Evolutionary conservation across 1,140 invertebrate genomes (phyloP).

Genomic region (Tetramorium simillimum): DNA sequence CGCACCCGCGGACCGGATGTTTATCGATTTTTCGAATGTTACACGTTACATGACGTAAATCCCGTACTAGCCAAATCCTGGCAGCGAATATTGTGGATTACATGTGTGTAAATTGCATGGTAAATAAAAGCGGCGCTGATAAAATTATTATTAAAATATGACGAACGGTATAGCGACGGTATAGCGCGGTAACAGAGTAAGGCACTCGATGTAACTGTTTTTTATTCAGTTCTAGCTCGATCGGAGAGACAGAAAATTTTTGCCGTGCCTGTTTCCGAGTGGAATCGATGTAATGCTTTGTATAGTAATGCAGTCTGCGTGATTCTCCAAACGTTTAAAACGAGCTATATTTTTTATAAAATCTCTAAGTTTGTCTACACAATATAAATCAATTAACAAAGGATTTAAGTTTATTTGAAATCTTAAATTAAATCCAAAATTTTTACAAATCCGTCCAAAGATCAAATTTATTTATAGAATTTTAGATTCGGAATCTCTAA

Average conservation of each 20-base stretch:
- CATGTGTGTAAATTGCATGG: neutral
- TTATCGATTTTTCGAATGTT: slow-evolving; percentile 42
- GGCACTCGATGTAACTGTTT: neutral
- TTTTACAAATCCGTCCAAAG: no score
- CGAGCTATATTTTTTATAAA: neutral
- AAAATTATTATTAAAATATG: neutral
- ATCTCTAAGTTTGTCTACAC: neutral
- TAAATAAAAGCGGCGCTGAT: neutral
- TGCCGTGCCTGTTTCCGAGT: neutral
- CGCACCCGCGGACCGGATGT: slow-evolving; percentile 9
- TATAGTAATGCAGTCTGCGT: neutral
- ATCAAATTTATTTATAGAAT: no score
- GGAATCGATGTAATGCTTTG: neutral
- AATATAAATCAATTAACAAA: no score
- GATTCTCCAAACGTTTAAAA: neutral
- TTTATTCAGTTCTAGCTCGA: neutral
- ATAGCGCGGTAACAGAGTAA: neutral
- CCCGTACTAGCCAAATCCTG: neutral
- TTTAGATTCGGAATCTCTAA: no score
- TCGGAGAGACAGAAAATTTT: neutral
- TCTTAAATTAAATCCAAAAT: no score
- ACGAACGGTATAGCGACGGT: neutral
- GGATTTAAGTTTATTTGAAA: no score
- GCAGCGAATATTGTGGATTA: neutral
- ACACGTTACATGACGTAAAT: neutral